These are phyloP conservation scores for Cheilosia scutellata DNA, from an alignment of 2,888 invertebrate genomes.

Conservation along the genomic window DNA sequence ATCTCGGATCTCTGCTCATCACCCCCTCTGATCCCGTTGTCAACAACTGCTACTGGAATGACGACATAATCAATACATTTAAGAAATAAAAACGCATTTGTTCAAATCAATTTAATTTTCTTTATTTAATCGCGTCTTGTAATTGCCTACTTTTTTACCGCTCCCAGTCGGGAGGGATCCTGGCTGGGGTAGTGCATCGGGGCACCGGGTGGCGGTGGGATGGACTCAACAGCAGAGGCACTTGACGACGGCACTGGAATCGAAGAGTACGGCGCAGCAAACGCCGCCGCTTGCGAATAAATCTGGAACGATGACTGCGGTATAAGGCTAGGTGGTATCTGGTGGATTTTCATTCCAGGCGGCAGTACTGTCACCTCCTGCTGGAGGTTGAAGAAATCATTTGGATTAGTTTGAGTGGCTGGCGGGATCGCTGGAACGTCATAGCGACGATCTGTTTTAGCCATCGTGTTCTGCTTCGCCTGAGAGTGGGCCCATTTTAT, in stretches of 20 bases:
- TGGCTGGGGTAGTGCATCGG: conserved; percentile 97
- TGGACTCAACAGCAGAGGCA: conserved; percentile 79
- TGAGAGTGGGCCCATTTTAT: conserved; percentile 99
- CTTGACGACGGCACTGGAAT: conserved; percentile 82
- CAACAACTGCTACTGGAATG: conserved; percentile 31
- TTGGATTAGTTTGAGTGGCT: conserved; percentile 86
- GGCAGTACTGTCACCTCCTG: conserved; percentile 83
- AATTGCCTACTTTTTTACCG: conserved; percentile 83
- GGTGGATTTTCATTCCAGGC: conserved; percentile 84
- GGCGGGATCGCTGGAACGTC: conserved; percentile 93
- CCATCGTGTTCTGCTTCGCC: conserved; percentile 87
- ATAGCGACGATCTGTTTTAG: conserved; percentile 85
- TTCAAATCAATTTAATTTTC: neutral
- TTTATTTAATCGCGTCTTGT: conserved; percentile 25
- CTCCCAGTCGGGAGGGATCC: conserved; percentile 96
- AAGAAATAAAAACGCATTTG: conserved; percentile 21
- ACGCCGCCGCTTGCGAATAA: conserved; percentile 82
- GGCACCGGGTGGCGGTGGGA: conserved; percentile 84
- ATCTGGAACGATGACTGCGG: conserved; percentile 83
- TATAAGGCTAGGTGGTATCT: conserved; percentile 83
- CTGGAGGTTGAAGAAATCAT: conserved; percentile 87
- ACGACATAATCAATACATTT: conserved; percentile 12
- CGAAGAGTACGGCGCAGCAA: conserved; percentile 83
- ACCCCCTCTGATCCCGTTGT: neutral
- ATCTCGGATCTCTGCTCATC: neutral